Evolutionary conservation across 2,888 invertebrate species (phyloP), one percentile per base, ranked within the genome.

Genomic region (Cepaea hortensis): DNA sequence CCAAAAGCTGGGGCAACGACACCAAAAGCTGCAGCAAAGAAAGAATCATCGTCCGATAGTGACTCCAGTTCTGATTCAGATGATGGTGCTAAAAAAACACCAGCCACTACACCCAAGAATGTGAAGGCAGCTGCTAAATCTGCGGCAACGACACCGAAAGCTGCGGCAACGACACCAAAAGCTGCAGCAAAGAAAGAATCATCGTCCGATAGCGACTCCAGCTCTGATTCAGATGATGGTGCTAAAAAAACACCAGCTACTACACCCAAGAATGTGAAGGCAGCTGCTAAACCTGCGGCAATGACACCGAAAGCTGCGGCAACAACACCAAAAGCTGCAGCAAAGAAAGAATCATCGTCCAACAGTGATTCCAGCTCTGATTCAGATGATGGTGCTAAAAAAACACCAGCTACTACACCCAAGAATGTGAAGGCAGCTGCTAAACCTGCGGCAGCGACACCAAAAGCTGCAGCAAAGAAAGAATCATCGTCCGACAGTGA

Each of bases 141-240:
- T 3, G 70, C 80, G 9, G 23, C 23, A 9, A 72, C 65, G 70
- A 73, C 55, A 23, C 77, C 77, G 3, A 79, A 61, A 4, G 61
- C 23, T 18, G 7, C 55, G 1, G 62, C 15, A 46, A 4, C 62
- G 7, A 55, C 55, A 55, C 55, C 55, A 20, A 87, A 87, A 62
- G 82, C 86, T 85, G 83, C 85, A 75, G 77, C 76, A 46, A 85
- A 84, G 5, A 73, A 82, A 82, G 85, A 75, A n/a, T 87, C 85
- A 18, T 70, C 87, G 3, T 77, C 85, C 3, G 76, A 72, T 13
- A 87, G 85, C 75, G 91, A 90, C 77, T 90, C 91, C n/a, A 90
- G 90, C 88, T 90, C 91, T 48, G 91, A 91, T 77, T 91, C 91
- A 72, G 87, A 87, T 18, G 84, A 84, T 6, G 77, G 75, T 23